Evolutionary conservation across 2,797 vertebrate species (phyloP), one percentile per base, ranked within the genome.

Genomic region (Enteromius fasciolatus): DNA sequence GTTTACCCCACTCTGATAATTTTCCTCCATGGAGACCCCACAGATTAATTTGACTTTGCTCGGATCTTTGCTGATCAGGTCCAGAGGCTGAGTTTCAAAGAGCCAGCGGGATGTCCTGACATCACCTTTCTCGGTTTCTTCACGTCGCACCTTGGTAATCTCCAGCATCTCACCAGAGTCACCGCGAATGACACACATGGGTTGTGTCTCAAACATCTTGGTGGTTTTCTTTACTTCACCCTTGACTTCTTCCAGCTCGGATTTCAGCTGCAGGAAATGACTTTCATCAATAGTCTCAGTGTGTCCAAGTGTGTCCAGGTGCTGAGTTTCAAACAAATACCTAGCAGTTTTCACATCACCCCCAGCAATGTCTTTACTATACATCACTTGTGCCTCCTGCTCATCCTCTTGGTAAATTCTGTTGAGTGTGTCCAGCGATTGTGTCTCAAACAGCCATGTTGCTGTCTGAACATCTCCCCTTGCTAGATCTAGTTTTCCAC

Each of bases 281-380:
- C 91, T 90, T 88, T 96, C 95, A 81, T 96, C 95, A 3, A 96
- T 93, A 63, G 94, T 94, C 84, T 95, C 95, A 11, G 95, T 94
- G 87, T 96, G 94, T 12, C 94, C 92, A 18, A 95, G 86, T 70
- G 94, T 94, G 88, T 96, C 94, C 54, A 96, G 85, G 84, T 96
- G 95, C 85, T 97, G 94, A 44, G 95, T 97, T 93, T 98, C 95
- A 91, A 98, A 97, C 83, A 96, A 91, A 84, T 96, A 95, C 83
- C 93, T 94, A 44, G 95, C 95, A 0, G 95, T 96, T 92, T 95
- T 98, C 48, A 97, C 95, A 88, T 96, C 95, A 48, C 95, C 95
- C 0, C 95, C 95, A 1, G 93, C 90, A 89, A 97, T 94, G 67
- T 96, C 94, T 87, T 89, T 91, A n/a, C 80, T 76, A 59, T 25